Percentiles rank a stretch among this genome's conserved stretches.
Evolutionary conservation across 2,888 invertebrate genomes (phyloP).

Genomic region (Blastobasis adustella): DNA sequence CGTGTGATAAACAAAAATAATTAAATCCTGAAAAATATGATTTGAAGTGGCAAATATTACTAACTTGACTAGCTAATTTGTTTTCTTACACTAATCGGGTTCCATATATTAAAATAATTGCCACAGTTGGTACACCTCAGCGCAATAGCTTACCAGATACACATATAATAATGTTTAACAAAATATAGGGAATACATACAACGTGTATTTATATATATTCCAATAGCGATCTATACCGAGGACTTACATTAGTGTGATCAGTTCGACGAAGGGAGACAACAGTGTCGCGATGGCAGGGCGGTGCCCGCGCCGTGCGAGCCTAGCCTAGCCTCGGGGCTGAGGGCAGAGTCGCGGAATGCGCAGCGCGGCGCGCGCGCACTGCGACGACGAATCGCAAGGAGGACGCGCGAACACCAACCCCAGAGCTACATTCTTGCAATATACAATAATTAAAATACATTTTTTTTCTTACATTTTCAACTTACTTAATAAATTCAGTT

Average conservation of each 20-base stretch:
- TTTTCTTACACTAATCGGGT: too few species aligned
- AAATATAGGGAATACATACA: slow-evolving; percentile 60
- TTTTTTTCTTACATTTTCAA: slow-evolving; percentile 71
- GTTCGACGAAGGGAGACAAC: slow-evolving; percentile 60
- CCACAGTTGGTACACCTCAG: slow-evolving; percentile 43
- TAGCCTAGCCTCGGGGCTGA: not conserved
- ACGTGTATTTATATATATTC: slow-evolving; percentile 29
- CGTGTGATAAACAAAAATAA: slow-evolving; percentile 4
- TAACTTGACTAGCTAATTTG: too few species aligned
- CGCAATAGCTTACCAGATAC: slow-evolving; percentile 55
- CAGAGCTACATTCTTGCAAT: slow-evolving; percentile 47
- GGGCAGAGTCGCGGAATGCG: not conserved
- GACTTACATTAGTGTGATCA: slow-evolving; percentile 57
- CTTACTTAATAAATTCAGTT: slow-evolving; percentile 76
- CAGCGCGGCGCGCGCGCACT: slow-evolving; percentile 12
- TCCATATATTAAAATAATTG: slow-evolving; percentile 5
- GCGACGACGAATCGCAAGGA: slow-evolving; percentile 7
- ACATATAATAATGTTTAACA: slow-evolving; percentile 68
- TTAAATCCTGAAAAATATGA: not conserved
- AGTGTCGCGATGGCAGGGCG: slow-evolving; percentile 39
- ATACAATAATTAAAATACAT: slow-evolving; percentile 74
- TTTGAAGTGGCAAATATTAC: too few species aligned
- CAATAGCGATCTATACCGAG: slow-evolving; percentile 58
- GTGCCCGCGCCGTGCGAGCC: slow-evolving; percentile 9
- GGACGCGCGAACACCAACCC: slow-evolving; percentile 23